Conservation (phyloP, 2,797 vertebrate genomes). For the Myotis pilosus region DNA sequence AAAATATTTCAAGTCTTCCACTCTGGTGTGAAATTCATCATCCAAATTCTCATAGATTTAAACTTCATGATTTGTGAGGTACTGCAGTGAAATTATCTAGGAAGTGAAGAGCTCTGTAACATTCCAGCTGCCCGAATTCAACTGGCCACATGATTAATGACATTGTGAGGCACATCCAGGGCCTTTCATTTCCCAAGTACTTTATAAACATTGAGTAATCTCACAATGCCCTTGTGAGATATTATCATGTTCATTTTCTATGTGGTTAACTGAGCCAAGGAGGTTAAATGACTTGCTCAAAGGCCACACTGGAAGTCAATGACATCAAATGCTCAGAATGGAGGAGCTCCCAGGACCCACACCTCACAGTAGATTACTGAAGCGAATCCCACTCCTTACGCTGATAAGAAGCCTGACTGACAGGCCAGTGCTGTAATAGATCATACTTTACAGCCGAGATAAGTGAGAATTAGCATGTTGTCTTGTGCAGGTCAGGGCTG, state of each 20-base stretch:
- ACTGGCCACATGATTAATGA: slow-evolving; percentile 72
- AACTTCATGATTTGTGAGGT: slow-evolving; percentile 47
- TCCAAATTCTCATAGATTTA: slow-evolving; percentile 23
- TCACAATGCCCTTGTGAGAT: slow-evolving; percentile 67
- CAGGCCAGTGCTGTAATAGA: slow-evolving; percentile 2
- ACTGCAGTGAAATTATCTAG: slow-evolving; percentile 40
- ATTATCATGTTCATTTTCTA: slow-evolving; percentile 77
- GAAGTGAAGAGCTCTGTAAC: slow-evolving; percentile 38
- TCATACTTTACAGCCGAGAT: slow-evolving; percentile 41
- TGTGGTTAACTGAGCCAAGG: slow-evolving; percentile 71
- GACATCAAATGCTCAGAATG: slow-evolving; percentile 26
- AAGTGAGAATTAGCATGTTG: slow-evolving; percentile 36
- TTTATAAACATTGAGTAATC: slow-evolving; percentile 73
- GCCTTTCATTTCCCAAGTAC: slow-evolving; percentile 60
- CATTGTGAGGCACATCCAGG: slow-evolving; percentile 12
- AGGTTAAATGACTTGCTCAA: slow-evolving; percentile 70
- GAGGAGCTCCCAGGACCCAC: slow-evolving; percentile 27
- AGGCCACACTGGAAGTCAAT: slow-evolving; percentile 65
- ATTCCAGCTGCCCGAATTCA: slow-evolving; percentile 53
- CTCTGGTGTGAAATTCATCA: slow-evolving; percentile 41
- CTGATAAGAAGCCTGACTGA: slow-evolving; percentile 46
- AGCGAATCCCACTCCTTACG: slow-evolving; percentile 1
- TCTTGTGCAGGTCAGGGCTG: slow-evolving; percentile 18
- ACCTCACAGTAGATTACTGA: slow-evolving; percentile 49
- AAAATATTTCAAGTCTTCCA: neutral